These are phyloP conservation scores for Hydrotaea diabolus DNA, from an alignment of 2,888 invertebrate species.

Conservation along the genomic window DNA sequence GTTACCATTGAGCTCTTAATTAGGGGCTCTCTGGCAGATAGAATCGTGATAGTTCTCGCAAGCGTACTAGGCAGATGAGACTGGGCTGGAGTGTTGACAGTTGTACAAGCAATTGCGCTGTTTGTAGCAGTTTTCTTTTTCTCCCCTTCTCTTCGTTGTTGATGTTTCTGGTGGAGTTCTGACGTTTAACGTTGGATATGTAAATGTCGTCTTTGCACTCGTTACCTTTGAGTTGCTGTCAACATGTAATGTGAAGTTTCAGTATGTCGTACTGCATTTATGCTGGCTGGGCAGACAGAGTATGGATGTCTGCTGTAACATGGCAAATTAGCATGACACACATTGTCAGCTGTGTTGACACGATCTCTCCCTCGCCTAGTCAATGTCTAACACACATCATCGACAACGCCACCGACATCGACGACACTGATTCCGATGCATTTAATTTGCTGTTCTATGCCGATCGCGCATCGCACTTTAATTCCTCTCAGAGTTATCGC, in stretches of 20 bases:
- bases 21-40: slow-evolving; percentile 47
- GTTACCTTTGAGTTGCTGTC: slow-evolving; percentile 56
- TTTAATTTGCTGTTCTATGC: neutral
- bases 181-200: slow-evolving; percentile 21
- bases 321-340: slow-evolving; percentile 78
- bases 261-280: slow-evolving; percentile 5
- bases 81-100: slow-evolving; percentile 62
- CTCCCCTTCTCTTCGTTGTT: slow-evolving; percentile 12
- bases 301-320: slow-evolving; percentile 47
- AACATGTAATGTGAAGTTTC: slow-evolving; percentile 57
- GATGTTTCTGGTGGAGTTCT: slow-evolving; percentile 4
- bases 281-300: neutral
- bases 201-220: slow-evolving; percentile 31
- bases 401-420: neutral
- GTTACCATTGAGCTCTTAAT: slow-evolving; percentile 68
- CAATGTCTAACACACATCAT: neutral
- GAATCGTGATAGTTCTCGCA: neutral
- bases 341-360: slow-evolving; percentile 79
- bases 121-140: neutral
- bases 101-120: slow-evolving; percentile 21
- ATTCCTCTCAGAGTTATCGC: too few relatives aligned
- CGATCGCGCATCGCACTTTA: neutral
- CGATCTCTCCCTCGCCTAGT: slow-evolving; percentile 68
- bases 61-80: neutral
- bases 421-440: neutral